These are phyloP conservation scores for Formica selysi DNA, from an alignment of 1,140 invertebrate species.

Conservation along the genomic window DNA sequence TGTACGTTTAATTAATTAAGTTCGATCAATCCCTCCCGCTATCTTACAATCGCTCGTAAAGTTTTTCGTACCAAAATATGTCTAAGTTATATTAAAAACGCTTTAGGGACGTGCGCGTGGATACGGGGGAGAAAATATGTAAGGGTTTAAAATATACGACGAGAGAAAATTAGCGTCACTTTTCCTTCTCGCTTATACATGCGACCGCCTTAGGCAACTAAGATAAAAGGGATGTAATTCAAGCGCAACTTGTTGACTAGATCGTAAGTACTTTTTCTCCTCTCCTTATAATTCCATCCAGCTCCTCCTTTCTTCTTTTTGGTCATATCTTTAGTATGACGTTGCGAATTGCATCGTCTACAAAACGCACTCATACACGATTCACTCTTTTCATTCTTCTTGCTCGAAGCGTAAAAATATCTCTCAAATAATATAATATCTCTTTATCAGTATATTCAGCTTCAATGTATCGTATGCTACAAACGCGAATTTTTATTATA, in stretches of 20 bases:
- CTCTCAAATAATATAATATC: not conserved
- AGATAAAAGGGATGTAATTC: slow-evolving; percentile 67
- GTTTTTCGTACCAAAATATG: slow-evolving; percentile 74
- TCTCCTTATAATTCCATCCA: not conserved
- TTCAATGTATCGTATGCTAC: not conserved
- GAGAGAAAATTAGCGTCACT: slow-evolving; percentile 44
- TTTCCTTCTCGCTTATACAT: slow-evolving; percentile 36
- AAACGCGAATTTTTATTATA: slow-evolving; percentile 1
- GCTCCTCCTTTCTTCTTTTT: not conserved
- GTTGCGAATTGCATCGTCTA: slow-evolving; percentile 13
- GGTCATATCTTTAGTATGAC: slow-evolving; percentile 28
- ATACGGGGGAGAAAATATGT: slow-evolving; percentile 35
- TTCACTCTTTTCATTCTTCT: slow-evolving; percentile 53
- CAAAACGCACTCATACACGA: not conserved
- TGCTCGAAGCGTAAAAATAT: not conserved
- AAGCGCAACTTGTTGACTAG: slow-evolving; percentile 71
- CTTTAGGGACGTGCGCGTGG: not conserved
- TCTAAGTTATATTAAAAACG: slow-evolving; percentile 68
- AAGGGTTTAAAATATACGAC: slow-evolving; percentile 42
- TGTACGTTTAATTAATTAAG: slow-evolving; percentile 45
- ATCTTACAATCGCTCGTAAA: slow-evolving; percentile 49
- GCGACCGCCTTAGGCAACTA: slow-evolving; percentile 57
- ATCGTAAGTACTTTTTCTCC: slow-evolving; percentile 56
- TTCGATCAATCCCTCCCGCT: slow-evolving; percentile 10
- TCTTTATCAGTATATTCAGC: not conserved